Evolutionary conservation across 2,113 vertebrate genomes (phyloP).

Genomic region (Castor canadensis): DNA sequence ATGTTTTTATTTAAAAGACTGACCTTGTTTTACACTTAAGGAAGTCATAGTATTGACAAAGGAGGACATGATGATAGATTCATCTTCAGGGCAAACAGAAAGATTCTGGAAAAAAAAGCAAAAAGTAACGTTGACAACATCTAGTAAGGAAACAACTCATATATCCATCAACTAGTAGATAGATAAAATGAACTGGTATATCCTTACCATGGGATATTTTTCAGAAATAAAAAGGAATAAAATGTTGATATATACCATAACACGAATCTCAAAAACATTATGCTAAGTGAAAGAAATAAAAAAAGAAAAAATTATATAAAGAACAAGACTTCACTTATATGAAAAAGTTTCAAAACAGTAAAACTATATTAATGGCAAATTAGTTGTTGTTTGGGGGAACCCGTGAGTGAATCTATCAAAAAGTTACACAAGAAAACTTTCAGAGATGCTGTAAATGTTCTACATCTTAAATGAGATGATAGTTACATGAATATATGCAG

Average conservation of each 20-base stretch:
- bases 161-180: neutral
- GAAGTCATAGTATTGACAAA: slow-evolving; percentile 99
- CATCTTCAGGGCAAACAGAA: slow-evolving; percentile 98
- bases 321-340: neutral
- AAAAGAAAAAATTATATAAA: neutral
- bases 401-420: neutral
- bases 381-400: neutral
- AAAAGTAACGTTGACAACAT: slow-evolving; percentile 21
- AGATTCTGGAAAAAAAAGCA: slow-evolving; percentile 89
- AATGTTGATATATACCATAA: neutral
- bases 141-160: neutral
- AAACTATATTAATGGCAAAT: neutral
- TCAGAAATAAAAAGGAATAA: neutral
- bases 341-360: neutral
- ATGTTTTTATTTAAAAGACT: slow-evolving; percentile 44
- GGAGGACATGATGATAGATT: slow-evolving; percentile 99
- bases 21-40: slow-evolving; percentile 98
- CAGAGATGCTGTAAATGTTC: neutral
- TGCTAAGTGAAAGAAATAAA: neutral
- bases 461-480: neutral
- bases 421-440: neutral
- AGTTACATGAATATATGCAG: neutral
- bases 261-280: slow-evolving; percentile 22
- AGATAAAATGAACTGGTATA: neutral
- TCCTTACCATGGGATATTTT: neutral